Conservation (phyloP, 2,113 vertebrate species). For the Tor tambroides region DNA sequence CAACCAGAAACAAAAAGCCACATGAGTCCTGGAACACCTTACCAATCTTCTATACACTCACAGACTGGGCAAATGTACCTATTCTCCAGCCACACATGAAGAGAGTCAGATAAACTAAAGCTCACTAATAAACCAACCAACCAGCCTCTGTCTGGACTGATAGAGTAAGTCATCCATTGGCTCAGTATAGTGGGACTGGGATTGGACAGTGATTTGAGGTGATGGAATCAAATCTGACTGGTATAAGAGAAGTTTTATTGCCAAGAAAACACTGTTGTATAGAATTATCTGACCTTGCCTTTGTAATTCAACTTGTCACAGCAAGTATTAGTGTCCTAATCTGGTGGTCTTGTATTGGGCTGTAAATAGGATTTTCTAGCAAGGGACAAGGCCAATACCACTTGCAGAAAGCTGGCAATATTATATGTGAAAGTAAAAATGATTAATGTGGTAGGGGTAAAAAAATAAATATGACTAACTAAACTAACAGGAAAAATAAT, state of each 20-base stretch:
- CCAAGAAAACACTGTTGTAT: slow-evolving; percentile 53
- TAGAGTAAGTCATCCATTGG: slow-evolving; percentile 42
- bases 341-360: slow-evolving; percentile 41
- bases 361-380: slow-evolving; percentile 44
- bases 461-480: slow-evolving; percentile 4
- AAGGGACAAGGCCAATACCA: slow-evolving; percentile 29
- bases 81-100: slow-evolving; percentile 44
- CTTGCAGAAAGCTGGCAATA: slow-evolving; percentile 27
- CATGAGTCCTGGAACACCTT: slow-evolving; percentile 64
- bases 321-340: slow-evolving; percentile 50
- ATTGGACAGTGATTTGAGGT: slow-evolving; percentile 12
- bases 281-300: slow-evolving; percentile 76
- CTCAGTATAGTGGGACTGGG: slow-evolving; percentile 33
- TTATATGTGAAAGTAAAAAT: slow-evolving; percentile 5
- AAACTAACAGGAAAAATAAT: slow-evolving; percentile 4
- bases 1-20: slow-evolving; percentile 76
- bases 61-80: slow-evolving; percentile 46
- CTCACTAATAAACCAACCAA: slow-evolving; percentile 47
- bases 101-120: slow-evolving; percentile 46
- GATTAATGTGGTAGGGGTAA: background rate
- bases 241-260: slow-evolving; percentile 27
- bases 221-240: slow-evolving; percentile 31
- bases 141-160: slow-evolving; percentile 47
- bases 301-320: slow-evolving; percentile 77
- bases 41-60: slow-evolving; percentile 28